Percentiles rank a stretch among this genome's conserved stretches.
phyloP scores from a whole-genome alignment of 2,113 vertebrate genomes.

The Butorides virescens region DNA sequence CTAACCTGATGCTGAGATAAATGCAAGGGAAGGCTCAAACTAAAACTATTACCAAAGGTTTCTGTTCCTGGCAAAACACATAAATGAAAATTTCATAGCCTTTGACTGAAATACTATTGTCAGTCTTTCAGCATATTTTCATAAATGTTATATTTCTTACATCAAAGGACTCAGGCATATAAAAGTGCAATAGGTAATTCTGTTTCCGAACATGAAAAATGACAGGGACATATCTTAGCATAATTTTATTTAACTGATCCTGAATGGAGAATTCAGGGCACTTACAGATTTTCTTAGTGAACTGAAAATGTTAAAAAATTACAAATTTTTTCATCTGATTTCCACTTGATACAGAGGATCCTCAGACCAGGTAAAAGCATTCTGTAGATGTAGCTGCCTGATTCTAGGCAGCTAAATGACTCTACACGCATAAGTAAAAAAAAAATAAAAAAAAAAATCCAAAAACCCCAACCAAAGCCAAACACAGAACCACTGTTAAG shows the following conservation, averaged over 20 bases:
- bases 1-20: not conserved
- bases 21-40: not conserved
- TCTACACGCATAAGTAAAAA: fast-evolving
- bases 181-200: not conserved
- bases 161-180: not conserved
- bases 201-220: not conserved
- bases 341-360: not conserved
- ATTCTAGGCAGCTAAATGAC: not conserved
- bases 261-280: not conserved
- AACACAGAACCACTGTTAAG: not conserved
- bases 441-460: too few relatives aligned
- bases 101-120: not conserved
- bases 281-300: not conserved
- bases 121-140: not conserved
- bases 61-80: not conserved
- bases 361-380: not conserved
- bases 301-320: not conserved
- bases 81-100: not conserved
- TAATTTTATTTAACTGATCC: not conserved
- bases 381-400: not conserved
- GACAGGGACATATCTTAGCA: not conserved
- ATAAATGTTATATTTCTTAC: not conserved
- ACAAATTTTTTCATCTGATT: not conserved
- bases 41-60: not conserved
- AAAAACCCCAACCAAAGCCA: not conserved